Evolutionary conservation across 2,113 vertebrate species (phyloP).

Genomic region (Merops nubicus): DNA sequence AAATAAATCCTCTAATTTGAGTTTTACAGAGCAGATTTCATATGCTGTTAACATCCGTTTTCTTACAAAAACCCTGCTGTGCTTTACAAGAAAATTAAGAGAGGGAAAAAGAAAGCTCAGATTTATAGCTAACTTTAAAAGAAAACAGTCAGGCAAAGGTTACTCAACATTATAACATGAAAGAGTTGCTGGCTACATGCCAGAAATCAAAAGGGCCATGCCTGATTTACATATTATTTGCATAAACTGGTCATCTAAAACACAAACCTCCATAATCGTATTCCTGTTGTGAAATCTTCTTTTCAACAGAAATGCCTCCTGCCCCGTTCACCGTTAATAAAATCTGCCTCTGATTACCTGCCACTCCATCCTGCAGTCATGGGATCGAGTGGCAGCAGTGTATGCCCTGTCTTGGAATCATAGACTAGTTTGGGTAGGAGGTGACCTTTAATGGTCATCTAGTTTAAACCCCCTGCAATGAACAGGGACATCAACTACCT

Average conservation of each 20-base stretch:
- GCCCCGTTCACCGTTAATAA: not conserved
- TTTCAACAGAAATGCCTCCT: not conserved
- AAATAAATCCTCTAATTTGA: not conserved
- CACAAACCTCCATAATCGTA: not conserved
- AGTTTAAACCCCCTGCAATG: too few species aligned
- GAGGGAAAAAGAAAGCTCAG: not conserved
- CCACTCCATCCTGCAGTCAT: not conserved
- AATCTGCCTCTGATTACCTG: not conserved
- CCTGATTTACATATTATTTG: constrained; percentile 34
- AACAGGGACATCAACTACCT: too few species aligned
- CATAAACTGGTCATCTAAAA: not conserved
- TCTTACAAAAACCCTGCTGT: not conserved
- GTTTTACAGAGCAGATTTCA: not conserved
- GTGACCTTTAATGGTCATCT: not conserved
- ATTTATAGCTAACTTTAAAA: constrained; percentile 26
- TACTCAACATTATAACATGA: not conserved
- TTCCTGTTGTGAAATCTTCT: not conserved
- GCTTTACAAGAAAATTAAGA: constrained; percentile 3
- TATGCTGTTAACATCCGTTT: not conserved
- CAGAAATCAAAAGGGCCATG: not conserved
- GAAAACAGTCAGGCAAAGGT: constrained; percentile 15
- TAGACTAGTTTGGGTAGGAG: not conserved
- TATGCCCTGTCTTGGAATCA: not conserved
- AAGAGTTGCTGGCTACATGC: not conserved
- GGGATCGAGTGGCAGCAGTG: not conserved